Evolutionary conservation across 2,888 invertebrate genomes (phyloP).

Genomic region (Hemicrepidius hirtus): DNA sequence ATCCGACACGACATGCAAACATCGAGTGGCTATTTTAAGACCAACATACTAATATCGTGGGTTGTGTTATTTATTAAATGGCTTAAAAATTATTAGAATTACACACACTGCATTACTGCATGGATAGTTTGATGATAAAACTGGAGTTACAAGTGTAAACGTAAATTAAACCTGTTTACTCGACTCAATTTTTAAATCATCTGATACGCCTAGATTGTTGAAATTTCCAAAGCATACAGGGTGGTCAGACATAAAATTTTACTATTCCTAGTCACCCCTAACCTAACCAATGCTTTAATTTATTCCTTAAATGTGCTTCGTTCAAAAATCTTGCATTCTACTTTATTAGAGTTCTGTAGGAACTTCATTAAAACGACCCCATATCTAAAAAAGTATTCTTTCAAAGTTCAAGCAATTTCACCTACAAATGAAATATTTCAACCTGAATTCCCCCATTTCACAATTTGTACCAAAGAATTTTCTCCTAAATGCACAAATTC

Average conservation of each 20-base stretch:
- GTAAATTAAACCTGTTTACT: constrained; percentile 28
- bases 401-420: no score
- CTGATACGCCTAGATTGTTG: constrained; percentile 7
- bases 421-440: no score
- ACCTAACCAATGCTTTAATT: no score
- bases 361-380: no score
- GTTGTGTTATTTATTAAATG: constrained; percentile 33
- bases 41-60: constrained; percentile 18
- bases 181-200: constrained; percentile 13
- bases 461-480: no score
- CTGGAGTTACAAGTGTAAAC: constrained; percentile 20
- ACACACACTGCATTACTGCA: neutral
- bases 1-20: constrained; percentile 23
- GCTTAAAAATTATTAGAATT: neutral
- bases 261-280: no score
- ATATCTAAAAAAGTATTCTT: no score
- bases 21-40: constrained; percentile 17
- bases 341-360: no score
- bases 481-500: no score
- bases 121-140: neutral
- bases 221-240: neutral
- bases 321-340: no score
- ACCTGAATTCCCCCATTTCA: no score
- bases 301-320: no score
- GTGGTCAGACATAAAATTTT: neutral